Percentiles rank a stretch among this genome's conserved stretches.
Evolutionary conservation across 2,797 vertebrate genomes (phyloP).

Genomic region (Dryobates pubescens): DNA sequence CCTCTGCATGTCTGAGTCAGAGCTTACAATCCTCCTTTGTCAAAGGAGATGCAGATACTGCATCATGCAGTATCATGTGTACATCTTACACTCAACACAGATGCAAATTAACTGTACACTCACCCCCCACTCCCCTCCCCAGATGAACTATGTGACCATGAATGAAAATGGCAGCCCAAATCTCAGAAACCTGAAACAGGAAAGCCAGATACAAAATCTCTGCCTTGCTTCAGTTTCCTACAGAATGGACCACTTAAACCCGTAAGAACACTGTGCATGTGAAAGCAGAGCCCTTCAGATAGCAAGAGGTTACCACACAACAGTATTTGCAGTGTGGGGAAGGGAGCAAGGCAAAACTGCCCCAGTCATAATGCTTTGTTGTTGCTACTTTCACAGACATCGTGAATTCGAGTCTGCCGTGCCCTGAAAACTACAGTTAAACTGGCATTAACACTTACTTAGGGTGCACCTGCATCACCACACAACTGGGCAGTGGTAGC

Average conservation of each 20-base stretch:
- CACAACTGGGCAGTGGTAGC: neutral
- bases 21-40: neutral
- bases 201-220: neutral
- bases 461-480: neutral
- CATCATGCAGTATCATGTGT: neutral
- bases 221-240: neutral
- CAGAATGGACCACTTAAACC: neutral
- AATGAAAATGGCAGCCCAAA: neutral
- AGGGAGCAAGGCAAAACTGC: neutral
- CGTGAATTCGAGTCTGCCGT: accelerated
- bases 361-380: neutral
- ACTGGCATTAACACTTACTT: accelerated
- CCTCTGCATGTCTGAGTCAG: neutral
- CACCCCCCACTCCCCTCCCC: no score
- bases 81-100: accelerated
- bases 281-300: neutral
- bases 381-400: neutral
- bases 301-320: neutral
- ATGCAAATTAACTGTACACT: neutral
- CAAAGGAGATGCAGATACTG: neutral
- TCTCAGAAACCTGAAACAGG: neutral
- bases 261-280: accelerated
- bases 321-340: neutral
- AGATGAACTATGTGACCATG: neutral
- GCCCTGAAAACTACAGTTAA: neutral